Evolutionary conservation across 2,113 vertebrate genomes (phyloP), one percentile per base, ranked within the genome.

Genomic region (Octodon degus): DNA sequence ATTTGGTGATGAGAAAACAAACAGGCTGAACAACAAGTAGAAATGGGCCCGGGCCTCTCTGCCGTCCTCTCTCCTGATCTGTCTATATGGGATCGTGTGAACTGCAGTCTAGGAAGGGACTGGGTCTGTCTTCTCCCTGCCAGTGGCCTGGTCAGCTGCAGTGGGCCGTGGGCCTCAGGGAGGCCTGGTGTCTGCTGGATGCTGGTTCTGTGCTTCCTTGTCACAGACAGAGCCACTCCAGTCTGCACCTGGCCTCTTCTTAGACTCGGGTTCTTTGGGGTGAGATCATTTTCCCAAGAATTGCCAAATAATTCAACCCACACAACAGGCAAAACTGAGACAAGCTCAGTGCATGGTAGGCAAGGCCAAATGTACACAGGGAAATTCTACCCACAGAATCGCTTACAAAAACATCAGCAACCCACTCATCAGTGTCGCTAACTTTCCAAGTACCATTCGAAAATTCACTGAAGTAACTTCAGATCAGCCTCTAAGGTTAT

Each of bases 381-480:
- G 25, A 95, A 76, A 81, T 83, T 50, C 91, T 62, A 95, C 96
- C 63, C 94, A 87, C 50, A 20, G 6, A 65, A 30, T 43, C 90
- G 65, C 27, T 86, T 40, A 37, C 17, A 17, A 77, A 96, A 90
- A 95, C 25, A 96, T 80, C 34, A 77, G 19, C 68, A 85, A 96
- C 79, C 60, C 84, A 47, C 62, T 25, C 4, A 68, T 80, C 16
- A 4, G 70, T 81, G 81, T 68, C 85, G 70, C 50, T 95, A 74
- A 74, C 83, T 86, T 67, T 47, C 32, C 70, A 93, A 94, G 86
- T 85, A 50, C 84, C 91, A 91, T 84, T 96, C 89, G 53, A 90
- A 95, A 90, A 93, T 94, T 90, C 96, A 97, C 93, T 50, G 82
- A 97, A 87, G 92, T 96, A 55, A 93, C 68, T 93, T 95, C 72